Evolutionary conservation across 2,797 vertebrate species (phyloP).

Genomic region (Hemibagrus guttatus): DNA sequence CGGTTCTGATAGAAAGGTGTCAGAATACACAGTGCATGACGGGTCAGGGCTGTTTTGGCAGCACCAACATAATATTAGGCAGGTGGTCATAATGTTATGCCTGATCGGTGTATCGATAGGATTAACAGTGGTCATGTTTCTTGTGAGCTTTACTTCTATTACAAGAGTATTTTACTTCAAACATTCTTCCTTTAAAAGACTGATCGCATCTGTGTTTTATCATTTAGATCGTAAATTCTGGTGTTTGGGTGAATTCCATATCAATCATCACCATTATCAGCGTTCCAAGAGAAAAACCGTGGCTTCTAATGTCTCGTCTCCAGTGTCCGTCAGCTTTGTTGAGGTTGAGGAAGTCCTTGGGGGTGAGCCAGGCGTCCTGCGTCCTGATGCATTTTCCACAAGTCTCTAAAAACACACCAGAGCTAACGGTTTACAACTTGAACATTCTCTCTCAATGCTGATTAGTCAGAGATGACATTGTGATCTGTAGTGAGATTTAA

Average conservation of each 20-base stretch:
- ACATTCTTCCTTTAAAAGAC: not conserved
- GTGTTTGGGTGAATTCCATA: not conserved
- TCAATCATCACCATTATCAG: slow-evolving; percentile 39
- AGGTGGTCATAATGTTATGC: too few species aligned
- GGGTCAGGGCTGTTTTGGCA: too few species aligned
- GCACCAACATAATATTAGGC: too few species aligned
- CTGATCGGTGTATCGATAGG: not conserved
- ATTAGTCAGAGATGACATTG: too few species aligned
- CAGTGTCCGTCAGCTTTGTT: slow-evolving; percentile 45
- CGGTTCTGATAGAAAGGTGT: too few species aligned
- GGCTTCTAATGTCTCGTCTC: slow-evolving; percentile 64
- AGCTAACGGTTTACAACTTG: not conserved
- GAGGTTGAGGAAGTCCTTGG: slow-evolving; percentile 61
- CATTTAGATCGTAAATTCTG: not conserved
- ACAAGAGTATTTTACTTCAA: not conserved
- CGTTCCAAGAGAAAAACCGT: slow-evolving; percentile 52
- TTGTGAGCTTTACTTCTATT: not conserved
- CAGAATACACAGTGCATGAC: too few species aligned
- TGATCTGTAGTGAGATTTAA: too few species aligned
- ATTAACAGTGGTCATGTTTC: not conserved
- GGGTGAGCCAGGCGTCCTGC: slow-evolving; percentile 66
- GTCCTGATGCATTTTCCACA: slow-evolving; percentile 71
- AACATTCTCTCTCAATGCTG: not conserved
- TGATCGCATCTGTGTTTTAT: too few species aligned
- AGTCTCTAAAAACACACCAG: not conserved